A percentile compares a stretch with the other conserved stretches of the same genome.
These are phyloP conservation scores for Lophotriccus pileatus DNA, from an alignment of 2,797 vertebrate species.

Conservation along the genomic window DNA sequence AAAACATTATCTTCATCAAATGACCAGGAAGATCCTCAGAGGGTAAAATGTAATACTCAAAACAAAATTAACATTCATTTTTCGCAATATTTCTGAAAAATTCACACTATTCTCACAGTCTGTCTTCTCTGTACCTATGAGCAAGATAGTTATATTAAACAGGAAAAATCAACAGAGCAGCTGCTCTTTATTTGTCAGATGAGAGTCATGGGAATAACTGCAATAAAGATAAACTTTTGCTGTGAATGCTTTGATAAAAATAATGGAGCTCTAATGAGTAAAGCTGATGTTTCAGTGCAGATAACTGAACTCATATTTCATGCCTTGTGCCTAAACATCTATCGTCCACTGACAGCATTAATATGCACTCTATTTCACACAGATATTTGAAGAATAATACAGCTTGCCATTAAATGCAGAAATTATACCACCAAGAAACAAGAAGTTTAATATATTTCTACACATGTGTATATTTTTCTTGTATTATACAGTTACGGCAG, in stretches of 20 bases:
- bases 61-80: conserved; percentile 60
- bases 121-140: conserved; percentile 33
- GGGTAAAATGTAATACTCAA: conserved; percentile 33
- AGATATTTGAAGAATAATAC: neutral
- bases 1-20: conserved; percentile 51
- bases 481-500: neutral
- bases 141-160: conserved; percentile 39
- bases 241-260: conserved; percentile 67
- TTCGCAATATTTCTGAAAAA: conserved; percentile 57
- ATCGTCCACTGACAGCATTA: neutral
- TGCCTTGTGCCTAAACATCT: conserved; percentile 44
- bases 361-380: neutral
- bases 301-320: conserved; percentile 59
- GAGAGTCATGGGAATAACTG: conserved; percentile 44
- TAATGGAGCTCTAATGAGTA: conserved; percentile 40
- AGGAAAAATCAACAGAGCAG: conserved; percentile 52
- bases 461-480: neutral
- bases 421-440: neutral
- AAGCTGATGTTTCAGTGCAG: conserved; percentile 52
- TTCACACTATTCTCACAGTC: conserved; percentile 42
- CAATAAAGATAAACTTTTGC: conserved; percentile 69
- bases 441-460: neutral
- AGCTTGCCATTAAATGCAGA: neutral
- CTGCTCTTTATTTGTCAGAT: conserved; percentile 63
- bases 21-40: neutral